phyloP scores from a whole-genome alignment of 64 coral and sea anemone species.

The Pocillopora verrucosa region DNA sequence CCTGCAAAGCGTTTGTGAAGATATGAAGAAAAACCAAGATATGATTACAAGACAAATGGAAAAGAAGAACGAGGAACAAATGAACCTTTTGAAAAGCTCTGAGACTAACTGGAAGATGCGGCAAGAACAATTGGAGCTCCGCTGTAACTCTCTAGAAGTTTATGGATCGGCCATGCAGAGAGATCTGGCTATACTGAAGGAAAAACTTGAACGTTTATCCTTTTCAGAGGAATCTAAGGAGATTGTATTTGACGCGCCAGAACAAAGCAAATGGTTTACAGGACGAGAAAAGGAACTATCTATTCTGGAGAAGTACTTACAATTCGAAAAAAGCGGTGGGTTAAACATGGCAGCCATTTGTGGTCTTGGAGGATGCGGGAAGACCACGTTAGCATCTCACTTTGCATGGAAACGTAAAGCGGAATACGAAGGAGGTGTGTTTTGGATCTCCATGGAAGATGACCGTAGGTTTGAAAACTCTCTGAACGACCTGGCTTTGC shows the following conservation, averaged over 20 bases:
- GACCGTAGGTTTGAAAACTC: slow-evolving; percentile 40
- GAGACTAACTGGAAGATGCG: neutral
- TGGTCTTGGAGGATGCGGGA: slow-evolving; percentile 60
- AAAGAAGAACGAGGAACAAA: neutral
- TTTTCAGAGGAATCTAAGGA: neutral
- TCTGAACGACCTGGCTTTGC: slow-evolving; percentile 37
- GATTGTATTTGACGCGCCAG: slow-evolving; percentile 32
- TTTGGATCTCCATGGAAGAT: slow-evolving; percentile 62
- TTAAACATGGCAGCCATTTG: slow-evolving; percentile 39
- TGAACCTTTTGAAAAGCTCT: neutral
- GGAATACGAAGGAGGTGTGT: slow-evolving; percentile 41
- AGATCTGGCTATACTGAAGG: neutral
- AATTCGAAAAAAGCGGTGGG: neutral
- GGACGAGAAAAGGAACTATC: slow-evolving; percentile 42
- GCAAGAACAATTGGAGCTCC: neutral
- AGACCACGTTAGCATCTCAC: slow-evolving; percentile 55
- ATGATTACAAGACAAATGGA: neutral
- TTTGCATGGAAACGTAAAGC: slow-evolving; percentile 32
- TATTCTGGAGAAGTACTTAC: neutral
- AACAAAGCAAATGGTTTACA: slow-evolving; percentile 49
- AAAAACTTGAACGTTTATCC: neutral
- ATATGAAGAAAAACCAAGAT: neutral
- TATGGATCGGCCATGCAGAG: neutral
- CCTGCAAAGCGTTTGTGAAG: neutral
- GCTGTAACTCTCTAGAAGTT: neutral